Conservation (phyloP, 2,797 vertebrate species). For the Heteromormyrus szaboi region DNA sequence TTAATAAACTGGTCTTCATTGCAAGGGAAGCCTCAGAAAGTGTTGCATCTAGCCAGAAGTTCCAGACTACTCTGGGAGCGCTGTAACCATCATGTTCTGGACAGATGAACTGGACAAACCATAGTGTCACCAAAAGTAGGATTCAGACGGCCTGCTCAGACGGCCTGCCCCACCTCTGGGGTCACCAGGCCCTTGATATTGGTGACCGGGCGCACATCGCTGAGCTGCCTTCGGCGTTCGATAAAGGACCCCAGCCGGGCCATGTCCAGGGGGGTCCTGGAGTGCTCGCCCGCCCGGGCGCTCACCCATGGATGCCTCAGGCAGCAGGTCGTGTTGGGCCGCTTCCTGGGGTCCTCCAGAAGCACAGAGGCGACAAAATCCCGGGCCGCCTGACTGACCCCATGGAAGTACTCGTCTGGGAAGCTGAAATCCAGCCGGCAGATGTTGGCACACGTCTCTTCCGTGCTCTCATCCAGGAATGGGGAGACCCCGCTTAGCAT, state of each 20-base stretch:
- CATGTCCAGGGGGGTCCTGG: conserved; percentile 85
- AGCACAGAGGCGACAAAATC: conserved; percentile 82
- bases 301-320: conserved; percentile 92
- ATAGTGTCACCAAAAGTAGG: background rate
- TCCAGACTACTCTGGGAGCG: background rate
- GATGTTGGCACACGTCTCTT: conserved; percentile 95
- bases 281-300: conserved; percentile 79
- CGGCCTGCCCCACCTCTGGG: conserved; percentile 67
- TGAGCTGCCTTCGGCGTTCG: conserved; percentile 84
- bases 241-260: conserved; percentile 82
- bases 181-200: conserved; percentile 85
- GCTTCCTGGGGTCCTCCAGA: conserved; percentile 83
- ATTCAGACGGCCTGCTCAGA: conserved; percentile 63
- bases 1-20: background rate
- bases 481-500: conserved; percentile 94
- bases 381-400: conserved; percentile 81
- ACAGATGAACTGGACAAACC: background rate
- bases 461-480: conserved; percentile 90
- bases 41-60: background rate
- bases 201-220: conserved; percentile 78
- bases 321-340: conserved; percentile 79
- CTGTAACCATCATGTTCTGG: background rate
- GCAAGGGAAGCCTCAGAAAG: background rate
- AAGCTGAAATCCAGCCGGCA: conserved; percentile 95
- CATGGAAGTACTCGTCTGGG: conserved; percentile 81